These are phyloP conservation scores for Chiloscyllium punctatum DNA, from an alignment of 2,797 vertebrate species.

Conservation along the genomic window DNA sequence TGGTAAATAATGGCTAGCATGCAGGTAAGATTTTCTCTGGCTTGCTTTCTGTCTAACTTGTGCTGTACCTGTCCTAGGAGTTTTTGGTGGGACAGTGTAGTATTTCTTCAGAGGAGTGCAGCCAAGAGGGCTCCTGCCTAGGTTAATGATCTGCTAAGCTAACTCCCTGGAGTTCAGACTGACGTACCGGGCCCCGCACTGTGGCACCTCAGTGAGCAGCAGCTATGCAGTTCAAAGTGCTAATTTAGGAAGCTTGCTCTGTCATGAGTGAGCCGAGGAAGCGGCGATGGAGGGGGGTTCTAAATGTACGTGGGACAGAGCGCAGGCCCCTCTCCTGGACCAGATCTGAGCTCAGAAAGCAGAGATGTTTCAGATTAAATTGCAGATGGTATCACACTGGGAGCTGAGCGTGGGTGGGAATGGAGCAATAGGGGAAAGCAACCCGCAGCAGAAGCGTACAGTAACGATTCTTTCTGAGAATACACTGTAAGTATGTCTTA, in stretches of 20 bases:
- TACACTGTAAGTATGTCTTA: no score
- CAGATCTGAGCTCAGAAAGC: not conserved
- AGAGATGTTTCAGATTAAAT: not conserved
- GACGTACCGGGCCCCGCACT: not conserved
- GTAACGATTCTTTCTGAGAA: not conserved
- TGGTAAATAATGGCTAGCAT: not conserved
- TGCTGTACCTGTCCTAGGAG: not conserved
- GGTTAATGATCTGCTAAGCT: slow-evolving; percentile 22
- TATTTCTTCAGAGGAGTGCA: not conserved
- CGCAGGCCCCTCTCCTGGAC: not conserved
- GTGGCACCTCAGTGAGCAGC: slow-evolving; percentile 24
- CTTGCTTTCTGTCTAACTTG: not conserved
- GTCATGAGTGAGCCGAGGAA: not conserved
- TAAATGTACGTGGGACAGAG: not conserved
- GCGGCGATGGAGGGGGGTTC: no score
- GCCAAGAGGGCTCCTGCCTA: not conserved
- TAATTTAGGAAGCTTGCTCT: not conserved
- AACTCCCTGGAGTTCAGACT: not conserved
- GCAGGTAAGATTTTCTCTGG: no score
- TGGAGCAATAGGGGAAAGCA: not conserved
- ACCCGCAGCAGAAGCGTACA: not conserved
- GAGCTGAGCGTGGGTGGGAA: not conserved
- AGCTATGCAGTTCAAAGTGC: not conserved
- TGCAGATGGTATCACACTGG: not conserved
- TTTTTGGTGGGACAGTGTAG: not conserved